A percentile compares a stretch with the other conserved stretches of the same genome.
phyloP scores from a whole-genome alignment of 2,113 vertebrate genomes.

The Apteryx mantelli region DNA sequence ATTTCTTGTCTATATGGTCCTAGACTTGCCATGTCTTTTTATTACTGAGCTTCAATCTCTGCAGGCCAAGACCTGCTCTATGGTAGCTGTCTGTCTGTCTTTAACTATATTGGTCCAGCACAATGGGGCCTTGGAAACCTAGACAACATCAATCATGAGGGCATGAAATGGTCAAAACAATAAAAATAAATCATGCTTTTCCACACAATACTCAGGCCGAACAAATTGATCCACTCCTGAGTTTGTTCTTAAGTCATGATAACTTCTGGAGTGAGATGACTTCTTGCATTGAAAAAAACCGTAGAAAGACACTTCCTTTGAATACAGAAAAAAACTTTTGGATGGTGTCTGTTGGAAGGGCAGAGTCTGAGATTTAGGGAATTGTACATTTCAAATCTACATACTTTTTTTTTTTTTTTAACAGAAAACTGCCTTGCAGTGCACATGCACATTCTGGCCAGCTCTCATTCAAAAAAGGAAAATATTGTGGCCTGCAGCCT shows the following conservation, averaged over 20 bases:
- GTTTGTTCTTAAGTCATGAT: not conserved
- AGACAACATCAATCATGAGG: not conserved
- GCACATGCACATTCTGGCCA: not conserved
- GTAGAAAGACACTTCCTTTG: not conserved
- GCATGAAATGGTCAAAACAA: not conserved
- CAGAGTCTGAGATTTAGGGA: not conserved
- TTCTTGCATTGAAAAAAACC: not conserved
- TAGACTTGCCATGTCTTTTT: not conserved
- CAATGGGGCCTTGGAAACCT: not conserved
- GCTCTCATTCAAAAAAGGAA: not conserved
- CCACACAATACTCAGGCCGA: not conserved
- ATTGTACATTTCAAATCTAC: not conserved
- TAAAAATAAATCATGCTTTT: not conserved
- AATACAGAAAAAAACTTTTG: not conserved
- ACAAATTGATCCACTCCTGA: not conserved
- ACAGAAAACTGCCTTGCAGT: not conserved
- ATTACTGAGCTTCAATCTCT: not conserved
- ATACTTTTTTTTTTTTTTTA: not conserved
- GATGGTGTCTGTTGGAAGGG: not conserved
- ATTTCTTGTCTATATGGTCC: not conserved
- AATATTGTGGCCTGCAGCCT: not conserved
- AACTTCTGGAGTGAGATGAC: not conserved
- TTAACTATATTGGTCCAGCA: not conserved
- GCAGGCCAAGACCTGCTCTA: not conserved
- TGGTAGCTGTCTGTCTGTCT: not conserved